These are phyloP conservation scores for Perca fluviatilis DNA, from an alignment of 2,113 vertebrate genomes.

Conservation along the genomic window DNA sequence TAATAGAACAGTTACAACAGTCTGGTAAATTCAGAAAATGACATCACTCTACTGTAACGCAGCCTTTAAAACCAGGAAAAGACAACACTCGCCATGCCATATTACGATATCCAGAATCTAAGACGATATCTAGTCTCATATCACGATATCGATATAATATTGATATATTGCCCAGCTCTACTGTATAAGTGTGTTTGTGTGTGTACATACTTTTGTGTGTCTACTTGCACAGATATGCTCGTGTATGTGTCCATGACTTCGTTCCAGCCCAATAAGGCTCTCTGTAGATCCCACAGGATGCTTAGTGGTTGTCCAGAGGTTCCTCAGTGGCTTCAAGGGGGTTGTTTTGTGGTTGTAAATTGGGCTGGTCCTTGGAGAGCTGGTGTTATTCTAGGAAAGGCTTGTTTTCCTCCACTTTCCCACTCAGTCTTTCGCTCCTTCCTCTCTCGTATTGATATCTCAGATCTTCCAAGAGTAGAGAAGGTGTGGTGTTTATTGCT, in stretches of 20 bases:
- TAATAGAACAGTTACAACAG: too few species aligned
- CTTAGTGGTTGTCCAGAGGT: constrained; percentile 71
- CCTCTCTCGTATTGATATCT: constrained; percentile 66
- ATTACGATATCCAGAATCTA: too few species aligned
- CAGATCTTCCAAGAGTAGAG: constrained; percentile 54
- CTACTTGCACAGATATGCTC: not conserved
- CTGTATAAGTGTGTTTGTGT: not conserved
- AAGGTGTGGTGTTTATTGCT: constrained; percentile 69
- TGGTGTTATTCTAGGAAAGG: constrained; percentile 80
- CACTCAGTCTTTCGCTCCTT: constrained; percentile 46
- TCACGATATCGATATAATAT: too few species aligned
- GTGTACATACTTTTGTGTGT: not conserved
- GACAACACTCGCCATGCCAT: too few species aligned
- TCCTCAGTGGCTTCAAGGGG: constrained; percentile 74
- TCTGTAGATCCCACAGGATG: constrained; percentile 59
- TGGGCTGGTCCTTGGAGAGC: constrained; percentile 76
- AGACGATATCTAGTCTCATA: too few species aligned
- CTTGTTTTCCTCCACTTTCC: constrained; percentile 70
- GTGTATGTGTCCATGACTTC: constrained; percentile 14
- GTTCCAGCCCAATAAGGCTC: constrained; percentile 44
- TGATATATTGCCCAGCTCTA: too few species aligned
- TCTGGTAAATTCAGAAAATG: too few species aligned
- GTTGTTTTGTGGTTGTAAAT: constrained; percentile 82
- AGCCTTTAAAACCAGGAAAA: too few species aligned
- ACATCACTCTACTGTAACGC: too few species aligned